Evolutionary conservation across 2,113 vertebrate genomes (phyloP).

Genomic region (Spheniscus mendiculus): DNA sequence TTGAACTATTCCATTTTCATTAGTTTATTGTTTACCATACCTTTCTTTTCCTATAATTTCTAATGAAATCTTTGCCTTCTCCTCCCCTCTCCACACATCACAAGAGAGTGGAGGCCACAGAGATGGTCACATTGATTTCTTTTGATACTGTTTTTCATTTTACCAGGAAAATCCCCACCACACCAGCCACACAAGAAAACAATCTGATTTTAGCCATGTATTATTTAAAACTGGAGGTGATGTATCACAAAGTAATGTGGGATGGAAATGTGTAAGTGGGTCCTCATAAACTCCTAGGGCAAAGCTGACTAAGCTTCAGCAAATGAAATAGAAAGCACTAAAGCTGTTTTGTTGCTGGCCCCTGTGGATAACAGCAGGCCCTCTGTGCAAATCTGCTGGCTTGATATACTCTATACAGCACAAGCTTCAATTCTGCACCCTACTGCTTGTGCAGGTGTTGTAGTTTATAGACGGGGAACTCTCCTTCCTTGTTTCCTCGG

Average conservation of each 20-base stretch:
- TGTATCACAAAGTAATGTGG: background rate
- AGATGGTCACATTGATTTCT: background rate
- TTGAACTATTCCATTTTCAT: constrained; percentile 4
- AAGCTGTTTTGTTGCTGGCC: background rate
- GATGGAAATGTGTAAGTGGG: background rate
- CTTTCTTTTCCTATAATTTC: background rate
- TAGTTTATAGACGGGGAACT: background rate
- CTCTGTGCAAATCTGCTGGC: background rate
- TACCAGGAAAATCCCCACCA: background rate
- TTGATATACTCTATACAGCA: background rate
- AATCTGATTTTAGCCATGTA: background rate
- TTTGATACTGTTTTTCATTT: background rate
- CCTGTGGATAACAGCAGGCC: background rate
- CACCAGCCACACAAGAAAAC: background rate
- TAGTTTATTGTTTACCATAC: background rate
- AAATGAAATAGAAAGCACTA: background rate
- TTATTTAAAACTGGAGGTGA: background rate
- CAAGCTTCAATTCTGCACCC: background rate
- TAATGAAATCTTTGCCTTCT: background rate
- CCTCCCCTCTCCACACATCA: background rate
- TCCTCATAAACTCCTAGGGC: background rate
- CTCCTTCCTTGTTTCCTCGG: background rate
- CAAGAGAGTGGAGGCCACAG: background rate
- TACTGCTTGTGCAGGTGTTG: background rate
- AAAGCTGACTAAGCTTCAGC: constrained; percentile 11